These are phyloP conservation scores for Cebidichthys violaceus DNA, from an alignment of 2,113 vertebrate species.

Conservation along the genomic window DNA sequence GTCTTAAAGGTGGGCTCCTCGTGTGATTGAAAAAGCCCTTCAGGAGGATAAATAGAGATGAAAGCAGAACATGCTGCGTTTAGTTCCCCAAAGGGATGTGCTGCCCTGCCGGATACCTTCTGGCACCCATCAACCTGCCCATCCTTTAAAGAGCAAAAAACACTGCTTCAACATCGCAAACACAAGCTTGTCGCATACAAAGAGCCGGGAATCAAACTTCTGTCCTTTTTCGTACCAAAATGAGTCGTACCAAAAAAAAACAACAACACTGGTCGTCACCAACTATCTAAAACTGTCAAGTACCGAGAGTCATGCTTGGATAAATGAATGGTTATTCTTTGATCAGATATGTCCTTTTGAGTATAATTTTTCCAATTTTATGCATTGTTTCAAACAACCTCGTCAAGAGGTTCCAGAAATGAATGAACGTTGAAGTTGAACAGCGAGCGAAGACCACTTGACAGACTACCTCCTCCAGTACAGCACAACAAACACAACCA, in stretches of 20 bases:
- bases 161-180: background rate
- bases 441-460: background rate
- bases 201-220: background rate
- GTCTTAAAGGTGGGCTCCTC: conserved; percentile 63
- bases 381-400: background rate
- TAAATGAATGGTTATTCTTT: background rate
- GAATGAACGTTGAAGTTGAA: background rate
- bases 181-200: background rate
- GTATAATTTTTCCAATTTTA: background rate
- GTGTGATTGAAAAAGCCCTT: conserved; percentile 70
- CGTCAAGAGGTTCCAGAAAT: background rate
- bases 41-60: conserved; percentile 55
- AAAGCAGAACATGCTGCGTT: conserved; percentile 59
- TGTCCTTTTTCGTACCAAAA: background rate
- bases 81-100: conserved; percentile 51
- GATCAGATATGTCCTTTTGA: too few species aligned
- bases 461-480: background rate
- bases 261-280: background rate
- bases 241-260: background rate
- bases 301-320: background rate
- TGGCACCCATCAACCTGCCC: conserved; percentile 31
- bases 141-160: conserved; percentile 21
- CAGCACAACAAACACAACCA: background rate
- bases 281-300: background rate
- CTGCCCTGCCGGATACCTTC: conserved; percentile 33